A percentile compares a stretch with the other conserved stretches of the same genome.
phyloP scores from a whole-genome alignment of 2,113 vertebrate genomes.

The Chamaetylas fuelleborni region DNA sequence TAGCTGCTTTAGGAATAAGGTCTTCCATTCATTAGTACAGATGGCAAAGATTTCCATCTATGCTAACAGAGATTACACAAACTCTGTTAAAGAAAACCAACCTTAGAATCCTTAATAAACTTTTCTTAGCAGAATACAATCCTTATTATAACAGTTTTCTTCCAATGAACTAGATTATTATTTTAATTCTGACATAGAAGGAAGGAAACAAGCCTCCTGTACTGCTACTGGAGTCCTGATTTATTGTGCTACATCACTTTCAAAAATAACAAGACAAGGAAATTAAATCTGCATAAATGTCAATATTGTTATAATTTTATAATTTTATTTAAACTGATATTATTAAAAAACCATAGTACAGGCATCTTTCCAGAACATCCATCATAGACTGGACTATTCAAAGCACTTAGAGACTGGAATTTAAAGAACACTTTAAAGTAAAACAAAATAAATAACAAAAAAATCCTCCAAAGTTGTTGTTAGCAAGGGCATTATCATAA shows the following conservation, averaged over 20 bases:
- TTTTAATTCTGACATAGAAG: background rate
- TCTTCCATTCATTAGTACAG: background rate
- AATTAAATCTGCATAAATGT: background rate
- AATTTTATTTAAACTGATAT: background rate
- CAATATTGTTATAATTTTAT: background rate
- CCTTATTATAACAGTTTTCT: background rate
- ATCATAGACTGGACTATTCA: background rate
- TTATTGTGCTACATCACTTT: background rate
- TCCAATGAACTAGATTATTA: background rate
- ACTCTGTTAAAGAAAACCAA: background rate
- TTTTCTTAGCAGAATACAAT: background rate
- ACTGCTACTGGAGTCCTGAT: background rate
- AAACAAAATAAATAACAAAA: background rate
- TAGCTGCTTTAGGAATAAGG: background rate
- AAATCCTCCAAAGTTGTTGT: fast-evolving
- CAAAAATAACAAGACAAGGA: background rate
- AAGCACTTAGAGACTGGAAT: background rate
- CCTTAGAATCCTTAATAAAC: background rate
- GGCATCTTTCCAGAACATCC: background rate
- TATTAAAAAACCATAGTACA: background rate
- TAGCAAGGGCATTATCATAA: background rate
- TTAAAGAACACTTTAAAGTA: background rate
- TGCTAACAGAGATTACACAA: background rate
- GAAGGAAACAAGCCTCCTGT: background rate
- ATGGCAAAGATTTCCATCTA: background rate